Base-by-base conservation (phyloP, 92 coral and sea anemone genomes). In the Desmophyllum pertusum region DNA sequence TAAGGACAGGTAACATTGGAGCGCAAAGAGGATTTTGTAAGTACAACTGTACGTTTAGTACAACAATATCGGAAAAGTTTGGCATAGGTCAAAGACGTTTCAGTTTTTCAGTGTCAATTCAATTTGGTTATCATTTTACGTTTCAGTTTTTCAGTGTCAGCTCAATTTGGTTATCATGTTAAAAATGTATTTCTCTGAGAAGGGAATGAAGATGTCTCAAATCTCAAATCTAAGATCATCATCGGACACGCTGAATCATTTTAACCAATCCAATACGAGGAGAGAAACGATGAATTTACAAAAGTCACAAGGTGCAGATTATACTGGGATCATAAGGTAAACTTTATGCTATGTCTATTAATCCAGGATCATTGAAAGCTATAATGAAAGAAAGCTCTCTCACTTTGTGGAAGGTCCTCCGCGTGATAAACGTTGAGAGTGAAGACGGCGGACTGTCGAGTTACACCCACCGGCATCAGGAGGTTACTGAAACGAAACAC, bases 341-440 rank as follows among this genome's bases (percentile, higher is more conserved):
- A 23, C 62, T 53, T 53, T 1, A 18, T 5, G 25, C 25, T 3
- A 18, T 0, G 62, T 30, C 69, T 29, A 3, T 4, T 29, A 8
- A 0, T 33, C 6, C 15, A 30, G 0, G 21, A 15, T 13, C 11
- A 45, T 18, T 70, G 29, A 70, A 21, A 6, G 51, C 19, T 4
- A n/a, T n/a, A 13, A 59, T 59, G 65, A 25, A 10, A 59, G 15
- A 64, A 11, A 14, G 31, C n/a, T 3, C 13, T 50, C 94, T 83
- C 81, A 96, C 99, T 96, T 77, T 94, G 98, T 41, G 99, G 99
- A 51, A 96, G 93, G 35, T 96, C 99, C 61, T 96, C 98, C 0
- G 98, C 98, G 0, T 89, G 90, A 70, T 84, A 96, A 67, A 96
- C 85, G 46, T 94, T 96, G 40, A 96, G 90, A 57, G 88, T 84